These are phyloP conservation scores for Chiridota heheva DNA, from an alignment of 35 echinoderm and acorn worm species.

Conservation along the genomic window DNA sequence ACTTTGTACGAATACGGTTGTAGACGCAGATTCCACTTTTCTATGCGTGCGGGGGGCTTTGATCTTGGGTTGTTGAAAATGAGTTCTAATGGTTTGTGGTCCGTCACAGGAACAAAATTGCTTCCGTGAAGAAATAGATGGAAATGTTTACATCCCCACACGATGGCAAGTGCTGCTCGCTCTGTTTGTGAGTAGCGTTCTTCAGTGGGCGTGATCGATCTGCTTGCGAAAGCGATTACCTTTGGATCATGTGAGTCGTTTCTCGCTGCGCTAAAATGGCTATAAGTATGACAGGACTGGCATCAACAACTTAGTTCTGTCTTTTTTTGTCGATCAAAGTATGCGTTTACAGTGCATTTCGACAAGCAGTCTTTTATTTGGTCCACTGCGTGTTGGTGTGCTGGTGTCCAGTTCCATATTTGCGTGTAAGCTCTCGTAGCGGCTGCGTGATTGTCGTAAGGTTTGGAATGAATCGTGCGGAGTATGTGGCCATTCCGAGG, in stretches of 20 bases:
- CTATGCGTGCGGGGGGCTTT: conserved; percentile 32
- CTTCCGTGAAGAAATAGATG: conserved; percentile 31
- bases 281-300: conserved; percentile 37
- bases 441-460: conserved; percentile 45
- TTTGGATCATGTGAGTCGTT: not conserved
- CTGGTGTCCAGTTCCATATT: too few relatives aligned
- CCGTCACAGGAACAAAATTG: conserved; percentile 26
- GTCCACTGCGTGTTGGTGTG: conserved; percentile 13
- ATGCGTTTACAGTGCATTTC: conserved; percentile 16
- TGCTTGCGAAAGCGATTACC: conserved; percentile 10
- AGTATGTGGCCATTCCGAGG: conserved; percentile 60
- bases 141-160: conserved; percentile 38
- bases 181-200: conserved; percentile 29
- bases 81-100: conserved; percentile 27
- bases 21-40: conserved; percentile 18
- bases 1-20: conserved; percentile 6
- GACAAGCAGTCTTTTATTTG: conserved; percentile 35
- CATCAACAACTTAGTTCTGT: conserved; percentile 48
- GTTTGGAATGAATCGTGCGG: conserved; percentile 55
- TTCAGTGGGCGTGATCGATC: conserved; percentile 2
- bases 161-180: not conserved
- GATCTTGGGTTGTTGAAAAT: conserved; percentile 7
- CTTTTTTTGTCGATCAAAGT: conserved; percentile 24
- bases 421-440: conserved; percentile 36
- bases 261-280: conserved; percentile 21